Percentiles rank a stretch among this genome's conserved stretches.
Evolutionary conservation across 2,113 vertebrate species (phyloP).

Genomic region (Nothocercus julius): DNA sequence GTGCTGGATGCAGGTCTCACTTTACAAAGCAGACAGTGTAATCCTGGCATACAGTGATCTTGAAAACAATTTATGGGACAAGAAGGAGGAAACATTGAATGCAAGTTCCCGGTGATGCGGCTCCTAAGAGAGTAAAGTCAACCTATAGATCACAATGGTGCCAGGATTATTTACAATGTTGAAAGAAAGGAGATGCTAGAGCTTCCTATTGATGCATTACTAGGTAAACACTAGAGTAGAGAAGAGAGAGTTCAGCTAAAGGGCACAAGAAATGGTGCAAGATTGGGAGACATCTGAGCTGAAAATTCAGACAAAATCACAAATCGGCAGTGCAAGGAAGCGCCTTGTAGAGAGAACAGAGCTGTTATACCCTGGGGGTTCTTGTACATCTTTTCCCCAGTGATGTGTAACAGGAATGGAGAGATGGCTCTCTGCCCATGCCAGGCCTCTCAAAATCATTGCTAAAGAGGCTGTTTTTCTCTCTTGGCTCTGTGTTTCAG

Average conservation of each 20-base stretch:
- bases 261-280: background rate
- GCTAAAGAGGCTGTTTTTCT: background rate
- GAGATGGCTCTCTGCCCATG: background rate
- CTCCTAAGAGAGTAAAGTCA: background rate
- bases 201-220: background rate
- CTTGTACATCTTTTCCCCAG: background rate
- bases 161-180: background rate
- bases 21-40: background rate
- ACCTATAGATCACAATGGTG: background rate
- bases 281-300: background rate
- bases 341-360: background rate
- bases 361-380: background rate
- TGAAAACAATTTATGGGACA: background rate
- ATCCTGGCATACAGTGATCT: background rate
- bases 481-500: background rate
- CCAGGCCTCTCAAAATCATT: background rate
- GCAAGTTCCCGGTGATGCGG: background rate
- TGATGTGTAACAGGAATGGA: background rate
- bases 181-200: background rate
- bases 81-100: background rate
- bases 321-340: background rate
- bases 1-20: background rate
- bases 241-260: slow-evolving; percentile 7
- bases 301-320: background rate
- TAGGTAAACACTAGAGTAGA: background rate